Evolutionary conservation across 30 jellyfish, hydroid and myxozoan genomes (phyloP).

Genomic region (Pelagia noctiluca): DNA sequence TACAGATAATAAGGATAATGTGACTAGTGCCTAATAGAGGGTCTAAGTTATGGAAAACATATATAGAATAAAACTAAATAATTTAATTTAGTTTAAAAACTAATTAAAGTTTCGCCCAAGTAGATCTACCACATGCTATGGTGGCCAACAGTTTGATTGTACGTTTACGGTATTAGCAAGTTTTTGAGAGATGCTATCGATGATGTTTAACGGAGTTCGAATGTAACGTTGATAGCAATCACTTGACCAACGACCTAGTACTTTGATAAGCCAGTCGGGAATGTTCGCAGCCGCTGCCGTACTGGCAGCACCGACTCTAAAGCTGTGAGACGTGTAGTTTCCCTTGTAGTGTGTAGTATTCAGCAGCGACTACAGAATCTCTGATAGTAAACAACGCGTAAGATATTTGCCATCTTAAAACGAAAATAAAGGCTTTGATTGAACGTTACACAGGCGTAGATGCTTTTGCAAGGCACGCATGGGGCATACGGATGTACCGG

Average conservation of each 20-base stretch:
- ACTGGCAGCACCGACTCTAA: slow-evolving; percentile 11
- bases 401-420: not conserved
- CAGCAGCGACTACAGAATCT: not conserved
- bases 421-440: not conserved
- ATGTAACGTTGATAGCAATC: slow-evolving; percentile 20
- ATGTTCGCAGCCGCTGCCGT: slow-evolving; percentile 15
- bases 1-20: too few species aligned
- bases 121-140: not conserved
- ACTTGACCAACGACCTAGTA: slow-evolving; percentile 31
- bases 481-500: slow-evolving; percentile 27
- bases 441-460: not conserved
- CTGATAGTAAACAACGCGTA: slow-evolving; percentile 3
- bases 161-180: not conserved
- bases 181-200: not conserved
- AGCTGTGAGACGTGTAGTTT: slow-evolving; percentile 19
- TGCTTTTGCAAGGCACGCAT: slow-evolving; percentile 18
- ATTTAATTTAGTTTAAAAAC: too few species aligned
- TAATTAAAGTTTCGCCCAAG: too few species aligned
- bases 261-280: not conserved
- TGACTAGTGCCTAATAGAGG: too few species aligned
- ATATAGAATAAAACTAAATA: too few species aligned
- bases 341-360: not conserved
- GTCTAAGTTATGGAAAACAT: too few species aligned
- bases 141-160: not conserved
- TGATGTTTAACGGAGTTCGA: not conserved